Evolutionary conservation across 2,797 vertebrate species (phyloP).

Genomic region (Anguilla anguilla): DNA sequence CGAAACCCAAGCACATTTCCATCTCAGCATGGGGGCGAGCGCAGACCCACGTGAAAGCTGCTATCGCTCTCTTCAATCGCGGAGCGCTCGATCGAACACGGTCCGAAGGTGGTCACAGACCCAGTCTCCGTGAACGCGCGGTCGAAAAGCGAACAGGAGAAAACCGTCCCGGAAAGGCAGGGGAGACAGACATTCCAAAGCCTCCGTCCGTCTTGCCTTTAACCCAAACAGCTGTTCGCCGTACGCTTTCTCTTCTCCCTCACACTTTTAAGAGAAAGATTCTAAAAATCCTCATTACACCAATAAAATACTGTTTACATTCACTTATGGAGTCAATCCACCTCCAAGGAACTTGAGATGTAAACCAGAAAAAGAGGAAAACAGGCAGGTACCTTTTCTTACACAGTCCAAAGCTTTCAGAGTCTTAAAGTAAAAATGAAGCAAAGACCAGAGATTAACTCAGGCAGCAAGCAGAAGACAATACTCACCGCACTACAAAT

Average conservation of each 20-base stretch:
- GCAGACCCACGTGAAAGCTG: conserved; percentile 6
- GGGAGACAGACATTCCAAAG: not conserved
- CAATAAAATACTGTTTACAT: not conserved
- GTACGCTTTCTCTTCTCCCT: not conserved
- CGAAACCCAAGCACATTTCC: not conserved
- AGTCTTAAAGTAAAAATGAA: not conserved
- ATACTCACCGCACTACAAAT: conserved; percentile 63
- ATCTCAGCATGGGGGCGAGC: not conserved
- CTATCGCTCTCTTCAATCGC: not conserved
- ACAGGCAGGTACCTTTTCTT: not conserved
- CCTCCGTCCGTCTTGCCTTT: not conserved
- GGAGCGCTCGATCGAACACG: not conserved
- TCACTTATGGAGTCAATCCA: not conserved
- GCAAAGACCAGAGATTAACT: not conserved
- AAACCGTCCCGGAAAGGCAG: not conserved
- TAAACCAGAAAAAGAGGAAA: not conserved
- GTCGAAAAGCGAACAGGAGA: not conserved
- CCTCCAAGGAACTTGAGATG: not conserved
- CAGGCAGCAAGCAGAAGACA: conserved; percentile 10
- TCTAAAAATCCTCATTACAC: not conserved
- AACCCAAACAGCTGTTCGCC: not conserved
- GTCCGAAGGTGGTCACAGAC: not conserved
- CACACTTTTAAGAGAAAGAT: not conserved
- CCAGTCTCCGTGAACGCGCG: not conserved
- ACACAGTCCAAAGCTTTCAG: not conserved